A percentile compares a stretch with the other conserved stretches of the same genome.
These are phyloP conservation scores for Poecilia wingei DNA, from an alignment of 2,797 vertebrate genomes.

Conservation along the genomic window DNA sequence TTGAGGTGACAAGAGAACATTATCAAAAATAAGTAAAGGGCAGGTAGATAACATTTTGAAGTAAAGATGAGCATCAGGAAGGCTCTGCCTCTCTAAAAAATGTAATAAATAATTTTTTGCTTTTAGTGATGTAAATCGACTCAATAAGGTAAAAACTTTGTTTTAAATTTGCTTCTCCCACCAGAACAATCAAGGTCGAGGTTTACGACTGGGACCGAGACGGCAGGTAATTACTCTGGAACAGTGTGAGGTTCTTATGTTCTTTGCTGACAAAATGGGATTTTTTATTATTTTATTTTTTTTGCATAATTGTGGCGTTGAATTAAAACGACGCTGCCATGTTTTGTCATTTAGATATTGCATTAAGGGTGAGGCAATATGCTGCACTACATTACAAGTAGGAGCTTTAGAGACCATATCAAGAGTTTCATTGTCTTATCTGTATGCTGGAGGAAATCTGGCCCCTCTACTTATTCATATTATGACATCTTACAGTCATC, in stretches of 20 bases:
- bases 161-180: slow-evolving; percentile 34
- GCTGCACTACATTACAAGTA: neutral
- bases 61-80: neutral
- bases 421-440: neutral
- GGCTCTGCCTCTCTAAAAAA: slow-evolving; percentile 8
- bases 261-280: neutral
- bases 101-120: neutral
- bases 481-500: neutral
- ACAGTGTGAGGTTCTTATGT: neutral
- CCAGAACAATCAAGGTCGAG: slow-evolving; percentile 89
- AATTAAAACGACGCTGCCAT: neutral
- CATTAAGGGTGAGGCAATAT: neutral
- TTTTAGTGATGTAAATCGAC: neutral
- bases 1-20: slow-evolving; percentile 44
- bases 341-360: neutral
- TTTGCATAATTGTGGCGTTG: neutral
- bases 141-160: neutral
- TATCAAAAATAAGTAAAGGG: slow-evolving; percentile 32
- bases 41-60: slow-evolving; percentile 14
- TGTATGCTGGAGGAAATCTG: neutral
- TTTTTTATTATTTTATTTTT: neutral
- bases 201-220: slow-evolving; percentile 93
- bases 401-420: neutral
- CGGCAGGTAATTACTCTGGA: slow-evolving; percentile 81
- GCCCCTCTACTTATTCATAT: neutral